Conservation (phyloP, 2,797 vertebrate species). For the Muraenolepis orangiensis region DNA sequence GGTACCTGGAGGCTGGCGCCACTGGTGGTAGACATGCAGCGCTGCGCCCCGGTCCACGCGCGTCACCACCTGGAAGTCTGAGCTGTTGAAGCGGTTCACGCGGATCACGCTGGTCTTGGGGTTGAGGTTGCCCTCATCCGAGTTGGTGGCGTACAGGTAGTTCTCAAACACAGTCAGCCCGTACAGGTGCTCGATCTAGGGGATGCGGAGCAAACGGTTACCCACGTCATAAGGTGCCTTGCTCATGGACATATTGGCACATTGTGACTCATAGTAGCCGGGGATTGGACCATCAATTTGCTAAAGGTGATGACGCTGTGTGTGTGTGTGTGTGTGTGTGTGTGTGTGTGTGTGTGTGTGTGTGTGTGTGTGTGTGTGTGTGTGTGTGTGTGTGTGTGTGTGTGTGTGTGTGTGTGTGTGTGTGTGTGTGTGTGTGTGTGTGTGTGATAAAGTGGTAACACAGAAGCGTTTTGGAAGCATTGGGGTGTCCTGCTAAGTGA, state of each 20-base stretch:
- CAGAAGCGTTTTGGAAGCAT: too few species aligned
- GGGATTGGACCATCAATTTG: neutral
- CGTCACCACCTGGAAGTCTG: conserved; percentile 90
- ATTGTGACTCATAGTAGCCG: neutral
- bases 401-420: too few species aligned
- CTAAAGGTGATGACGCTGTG: too few species aligned
- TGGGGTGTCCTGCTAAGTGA: neutral
- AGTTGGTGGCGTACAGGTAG: conserved; percentile 96
- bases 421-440: too few species aligned
- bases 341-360: too few species aligned
- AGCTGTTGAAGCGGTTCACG: conserved; percentile 96
- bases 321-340: too few species aligned
- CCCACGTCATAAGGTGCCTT: too few species aligned
- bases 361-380: too few species aligned
- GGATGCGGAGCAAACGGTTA: neutral
- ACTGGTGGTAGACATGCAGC: conserved; percentile 93
- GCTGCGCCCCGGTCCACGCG: conserved; percentile 92
- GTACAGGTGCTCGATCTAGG: conserved; percentile 91
- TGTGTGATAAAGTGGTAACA: too few species aligned
- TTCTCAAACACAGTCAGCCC: conserved; percentile 97
- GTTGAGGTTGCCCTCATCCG: conserved; percentile 90
- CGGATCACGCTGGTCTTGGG: conserved; percentile 96
- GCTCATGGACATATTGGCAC: neutral
- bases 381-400: too few species aligned
- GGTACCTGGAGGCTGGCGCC: conserved; percentile 89